These are phyloP conservation scores for Cyrtorhinus lividipennis DNA, from an alignment of 1,140 invertebrate species.

Conservation along the genomic window DNA sequence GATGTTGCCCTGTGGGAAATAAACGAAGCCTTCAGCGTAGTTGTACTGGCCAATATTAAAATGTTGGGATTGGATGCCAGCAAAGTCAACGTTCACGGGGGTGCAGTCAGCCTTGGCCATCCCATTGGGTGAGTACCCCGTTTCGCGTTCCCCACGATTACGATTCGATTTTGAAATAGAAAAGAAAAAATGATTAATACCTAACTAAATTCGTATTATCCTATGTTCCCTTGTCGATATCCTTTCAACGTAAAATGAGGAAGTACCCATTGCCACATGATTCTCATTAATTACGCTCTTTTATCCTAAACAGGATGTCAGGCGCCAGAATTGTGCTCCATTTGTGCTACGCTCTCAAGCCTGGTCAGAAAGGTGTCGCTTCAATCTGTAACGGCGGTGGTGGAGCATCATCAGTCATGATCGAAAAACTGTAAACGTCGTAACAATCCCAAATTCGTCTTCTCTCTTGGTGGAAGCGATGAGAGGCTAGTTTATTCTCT, in stretches of 20 bases:
- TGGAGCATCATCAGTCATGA: slow-evolving; percentile 78
- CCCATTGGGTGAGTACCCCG: slow-evolving; percentile 82
- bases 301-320: too few species aligned
- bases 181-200: too few species aligned
- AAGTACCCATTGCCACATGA: too few species aligned
- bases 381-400: slow-evolving; percentile 98
- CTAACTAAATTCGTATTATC: too few species aligned
- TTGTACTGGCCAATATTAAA: slow-evolving; percentile 86
- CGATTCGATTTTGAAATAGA: too few species aligned
- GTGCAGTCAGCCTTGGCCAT: slow-evolving; percentile 97
- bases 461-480: too few species aligned
- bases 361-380: slow-evolving; percentile 84
- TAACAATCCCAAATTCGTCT: too few species aligned
- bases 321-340: slow-evolving; percentile 85
- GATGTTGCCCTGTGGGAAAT: slow-evolving; percentile 94
- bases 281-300: too few species aligned
- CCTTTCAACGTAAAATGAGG: too few species aligned
- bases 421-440: slow-evolving; percentile 88
- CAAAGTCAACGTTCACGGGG: slow-evolving; percentile 93
- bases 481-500: too few species aligned
- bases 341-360: slow-evolving; percentile 73
- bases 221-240: too few species aligned
- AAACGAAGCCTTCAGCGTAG: slow-evolving; percentile 97
- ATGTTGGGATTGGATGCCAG: slow-evolving; percentile 69
- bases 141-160: too few species aligned